Evolutionary conservation across 2,888 invertebrate genomes (phyloP).

Genomic region (Pseudococcus viburni): DNA sequence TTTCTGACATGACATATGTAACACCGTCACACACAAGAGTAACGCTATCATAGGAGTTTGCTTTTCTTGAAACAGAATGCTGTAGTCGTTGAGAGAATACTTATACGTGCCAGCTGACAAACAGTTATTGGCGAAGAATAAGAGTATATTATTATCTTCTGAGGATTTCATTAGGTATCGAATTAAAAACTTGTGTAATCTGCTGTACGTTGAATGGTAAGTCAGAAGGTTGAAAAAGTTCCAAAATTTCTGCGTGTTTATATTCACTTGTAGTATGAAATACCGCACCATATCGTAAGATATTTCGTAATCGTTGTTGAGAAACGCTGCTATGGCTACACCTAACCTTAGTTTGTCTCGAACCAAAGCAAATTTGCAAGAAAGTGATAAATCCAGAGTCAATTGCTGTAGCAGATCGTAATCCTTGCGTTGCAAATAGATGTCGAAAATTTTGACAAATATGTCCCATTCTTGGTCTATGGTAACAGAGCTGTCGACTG

Average conservation of each 20-base stretch:
- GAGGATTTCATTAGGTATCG: conserved; percentile 76
- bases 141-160: conserved; percentile 77
- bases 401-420: conserved; percentile 82
- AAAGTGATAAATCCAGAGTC: conserved; percentile 8
- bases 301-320: conserved; percentile 77
- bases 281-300: conserved; percentile 85
- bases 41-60: conserved; percentile 82
- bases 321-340: conserved; percentile 21
- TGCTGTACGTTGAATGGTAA: conserved; percentile 81
- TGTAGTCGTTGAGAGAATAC: conserved; percentile 85
- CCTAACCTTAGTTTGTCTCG: conserved; percentile 24
- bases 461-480: conserved; percentile 80
- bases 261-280: conserved; percentile 76
- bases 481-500: conserved; percentile 74
- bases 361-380: conserved; percentile 38
- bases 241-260: conserved; percentile 78
- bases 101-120: conserved; percentile 88
- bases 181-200: conserved; percentile 84
- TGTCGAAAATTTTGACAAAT: conserved; percentile 78
- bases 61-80: conserved; percentile 79
- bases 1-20: conserved; percentile 88
- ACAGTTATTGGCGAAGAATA: conserved; percentile 88
- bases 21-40: conserved; percentile 73
- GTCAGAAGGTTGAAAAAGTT: conserved; percentile 84
- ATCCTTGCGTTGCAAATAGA: conserved; percentile 77